Conservation (phyloP, 1,140 invertebrate species). For the Drosophila carrolli region DNA sequence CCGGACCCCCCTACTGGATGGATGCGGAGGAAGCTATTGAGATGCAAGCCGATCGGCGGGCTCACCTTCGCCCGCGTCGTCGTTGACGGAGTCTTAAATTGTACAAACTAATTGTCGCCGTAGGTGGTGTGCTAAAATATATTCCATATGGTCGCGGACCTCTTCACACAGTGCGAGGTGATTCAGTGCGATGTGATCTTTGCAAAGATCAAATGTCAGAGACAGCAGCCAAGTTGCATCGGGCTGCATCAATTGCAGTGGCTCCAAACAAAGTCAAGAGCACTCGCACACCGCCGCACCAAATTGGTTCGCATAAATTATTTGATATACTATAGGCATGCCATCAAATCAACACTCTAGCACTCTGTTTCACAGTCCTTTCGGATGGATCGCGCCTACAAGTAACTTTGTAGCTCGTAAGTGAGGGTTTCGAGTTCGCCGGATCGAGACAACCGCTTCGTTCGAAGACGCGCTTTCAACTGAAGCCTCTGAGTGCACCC, state of each 20-base stretch:
- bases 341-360: constrained; percentile 50
- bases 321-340: constrained; percentile 36
- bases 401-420: constrained; percentile 13
- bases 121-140: constrained; percentile 55
- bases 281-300: constrained; percentile 53
- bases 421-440: constrained; percentile 8
- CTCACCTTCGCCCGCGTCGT: constrained; percentile 46
- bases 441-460: constrained; percentile 60
- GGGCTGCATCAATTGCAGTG: constrained; percentile 2
- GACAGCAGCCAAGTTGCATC: constrained; percentile 30
- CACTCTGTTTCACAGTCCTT: constrained; percentile 50
- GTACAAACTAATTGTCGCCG: constrained; percentile 47
- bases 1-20: constrained; percentile 2
- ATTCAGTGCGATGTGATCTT: constrained; percentile 51
- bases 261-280: constrained; percentile 71
- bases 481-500: constrained; percentile 71
- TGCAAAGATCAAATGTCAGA: constrained; percentile 75
- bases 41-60: constrained; percentile 41
- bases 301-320: constrained; percentile 65
- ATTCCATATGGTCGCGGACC: constrained; percentile 56
- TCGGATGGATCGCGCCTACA: constrained; percentile 37
- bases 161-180: constrained; percentile 37
- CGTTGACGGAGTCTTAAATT: constrained; percentile 34
- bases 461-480: constrained; percentile 67
- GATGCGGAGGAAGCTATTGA: constrained; percentile 70